phyloP scores from a whole-genome alignment of 2,797 vertebrate genomes.

The Okamejei kenojei region DNA sequence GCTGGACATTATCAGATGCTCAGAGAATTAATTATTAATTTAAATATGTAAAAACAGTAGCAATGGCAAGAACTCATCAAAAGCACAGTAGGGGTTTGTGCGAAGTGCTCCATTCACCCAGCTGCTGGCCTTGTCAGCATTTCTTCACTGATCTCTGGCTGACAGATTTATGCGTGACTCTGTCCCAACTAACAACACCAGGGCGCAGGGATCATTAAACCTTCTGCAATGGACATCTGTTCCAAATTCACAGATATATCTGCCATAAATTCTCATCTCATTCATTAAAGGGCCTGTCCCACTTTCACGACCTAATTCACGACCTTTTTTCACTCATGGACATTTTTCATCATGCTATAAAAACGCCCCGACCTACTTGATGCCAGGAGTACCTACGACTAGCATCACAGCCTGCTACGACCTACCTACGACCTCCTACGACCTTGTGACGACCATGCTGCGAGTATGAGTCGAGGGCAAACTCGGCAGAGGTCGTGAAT shows the following conservation, averaged over 20 bases:
- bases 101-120: not conserved
- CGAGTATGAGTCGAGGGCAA: too few species aligned
- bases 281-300: not conserved
- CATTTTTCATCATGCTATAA: too few species aligned
- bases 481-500: too few species aligned
- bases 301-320: too few species aligned
- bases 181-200: not conserved
- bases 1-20: not conserved
- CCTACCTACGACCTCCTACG: too few species aligned
- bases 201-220: not conserved
- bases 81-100: not conserved
- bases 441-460: too few species aligned
- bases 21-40: not conserved
- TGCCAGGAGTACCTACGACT: too few species aligned
- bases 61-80: too few species aligned
- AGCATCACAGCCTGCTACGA: too few species aligned
- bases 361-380: too few species aligned
- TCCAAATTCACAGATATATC: not conserved
- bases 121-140: not conserved
- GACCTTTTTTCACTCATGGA: too few species aligned
- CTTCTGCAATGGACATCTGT: not conserved
- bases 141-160: not conserved
- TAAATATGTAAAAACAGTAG: not conserved
- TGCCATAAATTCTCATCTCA: not conserved
- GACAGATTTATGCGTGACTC: slow-evolving; percentile 1